Evolutionary conservation across 2,113 vertebrate species (phyloP).

Genomic region (Willisornis vidua): DNA sequence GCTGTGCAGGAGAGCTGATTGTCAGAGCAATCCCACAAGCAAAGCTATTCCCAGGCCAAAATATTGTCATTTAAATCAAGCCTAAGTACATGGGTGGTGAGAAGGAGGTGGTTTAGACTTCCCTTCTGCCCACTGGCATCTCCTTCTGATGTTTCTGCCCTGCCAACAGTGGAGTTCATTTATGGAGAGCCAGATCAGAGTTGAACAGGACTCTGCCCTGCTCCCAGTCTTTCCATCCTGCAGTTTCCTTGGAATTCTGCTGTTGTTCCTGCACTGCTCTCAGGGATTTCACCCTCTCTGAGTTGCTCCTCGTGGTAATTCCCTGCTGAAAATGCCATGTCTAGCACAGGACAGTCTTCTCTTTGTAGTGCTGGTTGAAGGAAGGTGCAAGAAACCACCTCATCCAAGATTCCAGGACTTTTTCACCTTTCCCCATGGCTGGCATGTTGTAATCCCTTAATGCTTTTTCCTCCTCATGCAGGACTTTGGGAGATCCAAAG

Average conservation of each 20-base stretch:
- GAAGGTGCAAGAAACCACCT: neutral
- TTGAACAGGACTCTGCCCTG: neutral
- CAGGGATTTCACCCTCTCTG: neutral
- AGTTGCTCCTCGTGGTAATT: neutral
- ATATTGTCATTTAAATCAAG: neutral
- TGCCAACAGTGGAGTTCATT: neutral
- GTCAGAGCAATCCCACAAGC: neutral
- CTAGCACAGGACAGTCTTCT: neutral
- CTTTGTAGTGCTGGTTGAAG: neutral
- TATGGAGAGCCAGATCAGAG: neutral
- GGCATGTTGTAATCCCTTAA: neutral
- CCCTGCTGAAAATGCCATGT: neutral
- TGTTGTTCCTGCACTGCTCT: neutral
- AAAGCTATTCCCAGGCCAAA: neutral
- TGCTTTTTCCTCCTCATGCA: neutral
- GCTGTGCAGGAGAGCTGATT: neutral
- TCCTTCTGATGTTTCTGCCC: neutral
- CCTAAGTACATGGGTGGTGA: neutral
- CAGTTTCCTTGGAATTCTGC: neutral
- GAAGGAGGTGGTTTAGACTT: neutral
- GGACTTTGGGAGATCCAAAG: neutral
- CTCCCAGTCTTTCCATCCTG: neutral
- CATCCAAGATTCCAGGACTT: neutral
- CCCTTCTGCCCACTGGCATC: neutral
- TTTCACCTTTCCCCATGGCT: neutral